Percentiles rank a stretch among this genome's conserved stretches.
Conservation (phyloP, 2,888 invertebrate genomes). For the Polydesmus complanatus region DNA sequence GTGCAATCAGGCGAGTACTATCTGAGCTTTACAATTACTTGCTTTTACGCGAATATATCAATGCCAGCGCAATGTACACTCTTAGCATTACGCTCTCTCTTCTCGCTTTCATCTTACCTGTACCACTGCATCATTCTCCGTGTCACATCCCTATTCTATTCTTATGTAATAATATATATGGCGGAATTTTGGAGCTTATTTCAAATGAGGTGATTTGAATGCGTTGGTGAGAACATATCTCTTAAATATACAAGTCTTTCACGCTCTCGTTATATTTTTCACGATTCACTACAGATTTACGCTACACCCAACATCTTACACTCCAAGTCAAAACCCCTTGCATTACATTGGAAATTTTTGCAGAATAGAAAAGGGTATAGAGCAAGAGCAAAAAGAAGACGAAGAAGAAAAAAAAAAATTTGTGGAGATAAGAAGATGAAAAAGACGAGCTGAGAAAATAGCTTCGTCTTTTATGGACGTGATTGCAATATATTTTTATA, state of each 20-base stretch:
- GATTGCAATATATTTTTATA: neutral
- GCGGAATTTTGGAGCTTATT: neutral
- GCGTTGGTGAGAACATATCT: neutral
- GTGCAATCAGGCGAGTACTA: too few relatives aligned
- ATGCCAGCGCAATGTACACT: too few relatives aligned
- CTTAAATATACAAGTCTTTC: neutral
- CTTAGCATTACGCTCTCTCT: too few relatives aligned
- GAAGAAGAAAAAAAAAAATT: neutral
- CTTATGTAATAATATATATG: neutral
- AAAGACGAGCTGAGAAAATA: neutral
- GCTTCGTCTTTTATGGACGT: neutral
- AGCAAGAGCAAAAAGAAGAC: neutral
- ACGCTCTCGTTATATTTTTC: neutral
- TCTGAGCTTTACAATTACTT: too few relatives aligned
- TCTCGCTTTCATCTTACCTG: too few relatives aligned
- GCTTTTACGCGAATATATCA: too few relatives aligned
- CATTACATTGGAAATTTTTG: neutral
- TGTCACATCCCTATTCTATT: too few relatives aligned
- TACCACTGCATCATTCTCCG: too few relatives aligned
- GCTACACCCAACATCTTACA: neutral
- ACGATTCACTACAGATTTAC: too few relatives aligned
- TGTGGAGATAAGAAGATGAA: neutral
- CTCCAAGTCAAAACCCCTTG: neutral
- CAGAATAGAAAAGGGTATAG: neutral
- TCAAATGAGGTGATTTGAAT: neutral